A percentile compares a stretch with the other conserved stretches of the same genome.
These are phyloP conservation scores for Bombus superbus DNA, from an alignment of 1,140 invertebrate genomes.

Conservation along the genomic window DNA sequence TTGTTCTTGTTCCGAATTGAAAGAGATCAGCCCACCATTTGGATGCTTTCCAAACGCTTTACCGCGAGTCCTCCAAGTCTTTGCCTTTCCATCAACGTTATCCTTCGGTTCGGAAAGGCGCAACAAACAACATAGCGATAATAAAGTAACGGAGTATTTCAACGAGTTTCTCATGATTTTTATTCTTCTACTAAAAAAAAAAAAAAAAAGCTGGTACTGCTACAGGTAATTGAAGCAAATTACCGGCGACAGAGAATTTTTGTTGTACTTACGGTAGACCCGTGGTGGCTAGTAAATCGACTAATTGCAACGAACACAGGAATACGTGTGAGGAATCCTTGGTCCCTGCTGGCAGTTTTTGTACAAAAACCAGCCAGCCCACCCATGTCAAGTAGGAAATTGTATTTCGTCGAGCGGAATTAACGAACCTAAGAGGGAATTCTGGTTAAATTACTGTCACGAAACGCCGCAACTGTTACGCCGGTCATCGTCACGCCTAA, in stretches of 20 bases:
- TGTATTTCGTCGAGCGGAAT: slow-evolving; percentile 45
- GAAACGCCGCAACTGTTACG: slow-evolving; percentile 12
- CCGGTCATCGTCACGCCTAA: slow-evolving; percentile 37
- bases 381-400: slow-evolving; percentile 55
- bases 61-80: background rate
- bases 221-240: no score
- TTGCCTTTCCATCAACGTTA: background rate
- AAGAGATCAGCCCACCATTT: slow-evolving; percentile 65
- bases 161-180: background rate
- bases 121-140: background rate
- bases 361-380: slow-evolving; percentile 26
- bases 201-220: background rate
- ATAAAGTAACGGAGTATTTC: background rate
- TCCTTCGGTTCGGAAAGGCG: background rate
- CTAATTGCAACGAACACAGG: slow-evolving; percentile 15
- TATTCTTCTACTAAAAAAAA: background rate
- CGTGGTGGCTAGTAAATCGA: background rate
- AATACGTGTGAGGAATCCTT: slow-evolving; percentile 12
- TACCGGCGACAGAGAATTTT: background rate
- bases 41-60: background rate
- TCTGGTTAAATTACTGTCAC: slow-evolving; percentile 43
- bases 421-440: slow-evolving; percentile 56
- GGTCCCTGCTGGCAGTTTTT: slow-evolving; percentile 26
- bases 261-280: no score
- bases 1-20: slow-evolving; percentile 65